Conservation (phyloP, 2,113 vertebrate species). For the Natator depressus region DNA sequence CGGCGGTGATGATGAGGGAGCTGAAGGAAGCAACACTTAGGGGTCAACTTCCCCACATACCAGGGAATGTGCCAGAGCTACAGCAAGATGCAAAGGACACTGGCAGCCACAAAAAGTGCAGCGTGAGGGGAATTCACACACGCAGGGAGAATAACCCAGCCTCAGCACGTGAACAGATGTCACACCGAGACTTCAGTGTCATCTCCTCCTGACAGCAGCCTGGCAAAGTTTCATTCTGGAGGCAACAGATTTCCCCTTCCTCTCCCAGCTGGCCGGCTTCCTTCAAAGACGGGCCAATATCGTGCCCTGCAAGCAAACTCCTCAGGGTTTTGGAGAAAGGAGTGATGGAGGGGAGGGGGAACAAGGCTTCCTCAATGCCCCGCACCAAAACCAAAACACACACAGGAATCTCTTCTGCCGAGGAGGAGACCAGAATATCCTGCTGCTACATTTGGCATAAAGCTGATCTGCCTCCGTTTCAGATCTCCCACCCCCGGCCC, state of each 20-base stretch:
- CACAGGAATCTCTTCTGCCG: background rate
- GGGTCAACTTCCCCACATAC: background rate
- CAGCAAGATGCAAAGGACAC: background rate
- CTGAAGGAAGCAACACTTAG: background rate
- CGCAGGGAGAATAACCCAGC: background rate
- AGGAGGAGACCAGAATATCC: rapidly evolving
- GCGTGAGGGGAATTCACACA: background rate
- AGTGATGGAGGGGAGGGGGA: rapidly evolving
- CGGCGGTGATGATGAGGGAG: background rate
- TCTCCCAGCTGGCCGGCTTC: background rate
- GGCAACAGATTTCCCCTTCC: background rate
- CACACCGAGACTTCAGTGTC: rapidly evolving
- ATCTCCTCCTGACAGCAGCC: background rate
- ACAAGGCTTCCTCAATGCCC: rapidly evolving
- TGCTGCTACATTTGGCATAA: rapidly evolving
- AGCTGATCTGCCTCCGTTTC: background rate
- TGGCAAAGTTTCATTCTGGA: rapidly evolving
- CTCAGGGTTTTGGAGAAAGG: rapidly evolving
- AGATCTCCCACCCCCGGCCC: rapidly evolving
- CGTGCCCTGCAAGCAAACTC: background rate
- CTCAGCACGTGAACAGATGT: background rate
- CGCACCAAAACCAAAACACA: rapidly evolving
- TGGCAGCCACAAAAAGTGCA: background rate
- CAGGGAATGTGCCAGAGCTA: conserved; percentile 1
- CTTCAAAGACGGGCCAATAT: rapidly evolving